A percentile compares a stretch with the other conserved stretches of the same genome.
Evolutionary conservation across 1,140 invertebrate species (phyloP).

Genomic region (Monomorium pharaonis): DNA sequence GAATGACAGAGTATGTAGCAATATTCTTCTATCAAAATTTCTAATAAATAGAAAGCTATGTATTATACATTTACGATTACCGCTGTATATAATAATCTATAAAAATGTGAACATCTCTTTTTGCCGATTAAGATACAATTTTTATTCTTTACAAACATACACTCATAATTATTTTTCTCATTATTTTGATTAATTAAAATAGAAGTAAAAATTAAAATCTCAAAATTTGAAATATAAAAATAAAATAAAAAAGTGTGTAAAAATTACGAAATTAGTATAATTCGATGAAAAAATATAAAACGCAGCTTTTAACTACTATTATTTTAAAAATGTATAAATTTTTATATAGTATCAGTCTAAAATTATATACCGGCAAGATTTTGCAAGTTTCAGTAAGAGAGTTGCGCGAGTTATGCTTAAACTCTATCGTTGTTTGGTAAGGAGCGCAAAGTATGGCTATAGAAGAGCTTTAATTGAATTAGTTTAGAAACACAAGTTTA

Average conservation of each 20-base stretch:
- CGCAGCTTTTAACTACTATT: neutral
- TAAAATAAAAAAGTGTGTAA: neutral
- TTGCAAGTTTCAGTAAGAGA: conserved; percentile 13
- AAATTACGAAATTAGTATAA: neutral
- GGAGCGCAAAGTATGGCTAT: conserved; percentile 31
- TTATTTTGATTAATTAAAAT: neutral
- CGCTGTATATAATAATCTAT: neutral
- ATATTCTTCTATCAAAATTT: neutral
- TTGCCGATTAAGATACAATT: neutral
- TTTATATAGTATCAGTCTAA: neutral
- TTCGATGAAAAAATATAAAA: neutral
- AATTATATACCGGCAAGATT: neutral
- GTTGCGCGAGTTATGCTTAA: conserved; percentile 39
- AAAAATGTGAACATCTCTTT: neutral
- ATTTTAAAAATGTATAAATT: neutral
- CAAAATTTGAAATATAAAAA: neutral
- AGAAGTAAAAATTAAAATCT: neutral
- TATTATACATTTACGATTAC: neutral
- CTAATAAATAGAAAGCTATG: neutral
- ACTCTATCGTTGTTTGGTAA: conserved; percentile 45
- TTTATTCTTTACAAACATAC: neutral
- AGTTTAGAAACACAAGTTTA: conserved; percentile 66
- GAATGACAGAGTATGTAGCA: neutral
- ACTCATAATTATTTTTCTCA: neutral
- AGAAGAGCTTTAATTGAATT: conserved; percentile 67